These are phyloP conservation scores for Idaea straminata DNA, from an alignment of 2,888 invertebrate genomes.

Conservation along the genomic window DNA sequence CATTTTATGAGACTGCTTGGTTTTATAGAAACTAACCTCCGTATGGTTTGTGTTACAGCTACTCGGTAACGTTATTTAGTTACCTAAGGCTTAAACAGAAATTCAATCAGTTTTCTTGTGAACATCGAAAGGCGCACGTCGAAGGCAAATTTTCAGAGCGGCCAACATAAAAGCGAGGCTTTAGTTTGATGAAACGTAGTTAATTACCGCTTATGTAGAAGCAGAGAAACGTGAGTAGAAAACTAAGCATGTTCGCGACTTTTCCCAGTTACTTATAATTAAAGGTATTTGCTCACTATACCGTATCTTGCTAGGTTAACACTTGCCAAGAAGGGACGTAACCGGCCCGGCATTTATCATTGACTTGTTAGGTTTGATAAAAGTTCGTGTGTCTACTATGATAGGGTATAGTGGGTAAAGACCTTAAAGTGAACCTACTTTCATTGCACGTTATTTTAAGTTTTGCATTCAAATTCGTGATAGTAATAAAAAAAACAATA, in stretches of 20 bases:
- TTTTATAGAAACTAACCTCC: slow-evolving; percentile 17
- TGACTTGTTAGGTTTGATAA: not conserved
- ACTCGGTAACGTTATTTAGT: not conserved
- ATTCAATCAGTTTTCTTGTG: not conserved
- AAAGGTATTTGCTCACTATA: not conserved
- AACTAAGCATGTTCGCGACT: slow-evolving; percentile 45
- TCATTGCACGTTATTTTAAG: no score
- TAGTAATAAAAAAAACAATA: no score
- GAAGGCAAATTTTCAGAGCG: not conserved
- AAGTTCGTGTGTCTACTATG: not conserved
- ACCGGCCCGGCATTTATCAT: not conserved
- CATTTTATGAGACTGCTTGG: slow-evolving; percentile 25
- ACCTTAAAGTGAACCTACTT: not conserved
- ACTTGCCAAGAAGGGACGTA: not conserved
- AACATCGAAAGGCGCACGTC: not conserved
- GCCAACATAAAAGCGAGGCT: not conserved
- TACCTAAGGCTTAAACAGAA: not conserved
- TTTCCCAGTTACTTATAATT: slow-evolving; percentile 17
- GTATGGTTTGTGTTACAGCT: slow-evolving; percentile 11
- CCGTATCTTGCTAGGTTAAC: not conserved
- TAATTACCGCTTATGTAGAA: slow-evolving; percentile 64
- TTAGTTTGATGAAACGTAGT: slow-evolving; percentile 32
- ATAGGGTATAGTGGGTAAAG: not conserved
- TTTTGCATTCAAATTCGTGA: no score
- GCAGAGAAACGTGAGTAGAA: slow-evolving; percentile 48